phyloP scores from a whole-genome alignment of 1,140 invertebrate genomes.

The Drosophila kohkoa region DNA sequence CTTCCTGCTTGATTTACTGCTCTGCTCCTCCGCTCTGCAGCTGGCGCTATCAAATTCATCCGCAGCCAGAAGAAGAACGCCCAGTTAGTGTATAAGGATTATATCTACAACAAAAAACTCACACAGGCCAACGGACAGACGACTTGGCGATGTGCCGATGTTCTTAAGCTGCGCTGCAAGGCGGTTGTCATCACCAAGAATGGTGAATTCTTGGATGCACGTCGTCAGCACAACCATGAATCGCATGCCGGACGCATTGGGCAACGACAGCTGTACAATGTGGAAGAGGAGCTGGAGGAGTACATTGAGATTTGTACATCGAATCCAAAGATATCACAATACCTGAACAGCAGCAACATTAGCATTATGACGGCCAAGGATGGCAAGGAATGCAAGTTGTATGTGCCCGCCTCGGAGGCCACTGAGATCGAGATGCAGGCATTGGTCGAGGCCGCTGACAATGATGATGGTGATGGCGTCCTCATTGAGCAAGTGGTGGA shows the following conservation, averaged over 20 bases:
- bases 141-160: constrained; percentile 77
- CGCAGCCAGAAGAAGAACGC: constrained; percentile 82
- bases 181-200: constrained; percentile 77
- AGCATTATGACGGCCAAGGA: constrained; percentile 74
- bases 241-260: constrained; percentile 62
- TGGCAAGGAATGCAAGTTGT: constrained; percentile 78
- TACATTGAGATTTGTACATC: constrained; percentile 76
- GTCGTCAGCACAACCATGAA: constrained; percentile 69
- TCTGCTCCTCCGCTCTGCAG: constrained; percentile 21
- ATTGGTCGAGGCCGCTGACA: constrained; percentile 50
- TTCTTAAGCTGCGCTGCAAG: constrained; percentile 73
- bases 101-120: constrained; percentile 81
- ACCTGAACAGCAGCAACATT: constrained; percentile 70
- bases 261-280: constrained; percentile 65
- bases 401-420: constrained; percentile 69
- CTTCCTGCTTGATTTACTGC: constrained; percentile 16
- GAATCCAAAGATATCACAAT: constrained; percentile 73
- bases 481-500: constrained; percentile 42
- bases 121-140: constrained; percentile 80
- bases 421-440: constrained; percentile 73
- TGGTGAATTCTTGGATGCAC: constrained; percentile 60
- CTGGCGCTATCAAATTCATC: constrained; percentile 63
- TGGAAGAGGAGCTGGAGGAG: constrained; percentile 74
- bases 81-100: constrained; percentile 72
- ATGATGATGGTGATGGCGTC: constrained; percentile 3